These are phyloP conservation scores for Origma solitaria DNA, from an alignment of 2,113 vertebrate species.

Conservation along the genomic window DNA sequence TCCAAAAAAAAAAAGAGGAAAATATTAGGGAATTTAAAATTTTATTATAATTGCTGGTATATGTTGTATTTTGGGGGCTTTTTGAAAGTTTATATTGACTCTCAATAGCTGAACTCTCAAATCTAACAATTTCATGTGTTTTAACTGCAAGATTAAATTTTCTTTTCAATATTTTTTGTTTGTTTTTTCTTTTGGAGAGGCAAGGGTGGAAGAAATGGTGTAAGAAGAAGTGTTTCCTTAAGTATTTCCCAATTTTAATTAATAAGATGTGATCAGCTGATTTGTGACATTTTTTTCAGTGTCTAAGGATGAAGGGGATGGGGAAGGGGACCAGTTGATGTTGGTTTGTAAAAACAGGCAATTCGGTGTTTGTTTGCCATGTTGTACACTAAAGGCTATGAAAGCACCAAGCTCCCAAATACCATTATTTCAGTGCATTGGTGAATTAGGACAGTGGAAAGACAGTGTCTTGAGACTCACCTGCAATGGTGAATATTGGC, in stretches of 20 bases:
- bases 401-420: background rate
- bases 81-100: background rate
- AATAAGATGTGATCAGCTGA: background rate
- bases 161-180: background rate
- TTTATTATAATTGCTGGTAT: background rate
- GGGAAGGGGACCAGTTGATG: background rate
- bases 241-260: background rate
- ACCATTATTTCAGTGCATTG: background rate
- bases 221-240: background rate
- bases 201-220: background rate
- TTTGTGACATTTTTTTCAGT: background rate
- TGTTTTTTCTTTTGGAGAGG: background rate
- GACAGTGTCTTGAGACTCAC: background rate
- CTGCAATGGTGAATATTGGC: background rate
- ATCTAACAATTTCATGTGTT: background rate
- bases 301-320: background rate
- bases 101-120: background rate
- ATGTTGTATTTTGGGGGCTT: background rate
- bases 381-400: background rate
- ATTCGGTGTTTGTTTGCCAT: background rate
- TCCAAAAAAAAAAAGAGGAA: background rate
- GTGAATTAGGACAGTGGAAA: background rate
- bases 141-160: background rate
- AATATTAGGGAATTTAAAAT: background rate
- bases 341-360: background rate